Evolutionary conservation across 2,888 invertebrate genomes (phyloP), one percentile per base, ranked within the genome.

Genomic region (Clistopyga incitator): DNA sequence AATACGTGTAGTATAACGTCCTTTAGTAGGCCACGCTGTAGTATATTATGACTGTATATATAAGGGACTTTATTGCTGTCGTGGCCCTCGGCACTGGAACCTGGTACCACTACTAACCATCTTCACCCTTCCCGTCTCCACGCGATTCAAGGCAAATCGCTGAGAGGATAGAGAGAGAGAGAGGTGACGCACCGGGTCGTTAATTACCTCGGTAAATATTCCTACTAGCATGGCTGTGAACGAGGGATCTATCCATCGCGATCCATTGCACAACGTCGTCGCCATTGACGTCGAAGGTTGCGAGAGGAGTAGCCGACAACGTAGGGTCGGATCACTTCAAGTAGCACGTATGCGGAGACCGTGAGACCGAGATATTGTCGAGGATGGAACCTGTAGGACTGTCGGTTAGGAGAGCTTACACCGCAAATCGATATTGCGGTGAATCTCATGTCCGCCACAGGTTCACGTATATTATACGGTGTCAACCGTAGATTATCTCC

Each of bases 131-230:
- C n/a, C 59, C 34, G 10, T 56, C 67, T 65, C 65, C 23, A 42
- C 8, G 68, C 65, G 77, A 80, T 72, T 77, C 67, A 11, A 10
- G 18, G 54, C n/a, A 34, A 77, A 80, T 67, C 76, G 75, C 25
- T 34, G 61, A 6, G 29, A 61, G 56, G 71, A 38, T 25, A 64
- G 54, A 79, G 38, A 50, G 25, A 45, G 38, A 79, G 38, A 50
- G 25, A 45, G 38, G 52, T 65, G 54, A 25, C 72, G 67, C 29
- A 45, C 59, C 42, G 25, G 18, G 61, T 54, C 68, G 85, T 84
- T 88, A 88, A 88, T 88, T 88, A 86, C 70, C 81, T 76, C 59
- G 76, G 84, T 85, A 88, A 88, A 88, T 87, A 88, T 86, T 65
- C 70, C 68, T 50, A 84, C 54, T 67, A 67, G 67, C 76, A 78